phyloP scores from a whole-genome alignment of 2,113 vertebrate species.

The Bothrops jararaca region DNA sequence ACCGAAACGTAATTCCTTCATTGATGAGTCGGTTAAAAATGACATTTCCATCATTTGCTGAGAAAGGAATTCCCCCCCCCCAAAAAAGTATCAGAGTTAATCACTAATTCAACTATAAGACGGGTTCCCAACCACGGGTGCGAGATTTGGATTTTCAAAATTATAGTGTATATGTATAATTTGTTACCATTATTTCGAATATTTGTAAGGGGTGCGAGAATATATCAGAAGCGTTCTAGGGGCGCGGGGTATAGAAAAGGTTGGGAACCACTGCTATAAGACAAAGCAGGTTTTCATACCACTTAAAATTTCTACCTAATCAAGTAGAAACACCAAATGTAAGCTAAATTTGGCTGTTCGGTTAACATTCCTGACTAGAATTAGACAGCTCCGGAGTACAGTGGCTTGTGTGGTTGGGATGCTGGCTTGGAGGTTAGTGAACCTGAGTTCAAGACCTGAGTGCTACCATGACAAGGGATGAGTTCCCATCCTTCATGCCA shows the following conservation, averaged over 20 bases:
- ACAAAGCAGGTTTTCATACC: background rate
- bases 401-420: background rate
- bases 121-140: no score
- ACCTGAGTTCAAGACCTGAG: background rate
- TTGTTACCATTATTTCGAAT: no score
- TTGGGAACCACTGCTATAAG: background rate
- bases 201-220: no score
- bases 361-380: background rate
- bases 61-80: background rate
- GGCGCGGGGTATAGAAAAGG: no score
- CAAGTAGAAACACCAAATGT: background rate
- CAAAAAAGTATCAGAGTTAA: background rate
- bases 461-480: background rate
- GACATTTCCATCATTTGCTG: conserved; percentile 25
- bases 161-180: no score
- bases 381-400: background rate
- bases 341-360: background rate
- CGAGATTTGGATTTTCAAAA: no score
- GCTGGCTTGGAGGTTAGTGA: background rate
- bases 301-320: background rate
- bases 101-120: background rate
- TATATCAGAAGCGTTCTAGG: no score
- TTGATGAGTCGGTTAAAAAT: background rate
- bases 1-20: background rate
- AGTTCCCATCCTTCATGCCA: background rate